Base-by-base conservation (phyloP, 1,140 invertebrate genomes). In the Zaprionus gabonicus region DNA sequence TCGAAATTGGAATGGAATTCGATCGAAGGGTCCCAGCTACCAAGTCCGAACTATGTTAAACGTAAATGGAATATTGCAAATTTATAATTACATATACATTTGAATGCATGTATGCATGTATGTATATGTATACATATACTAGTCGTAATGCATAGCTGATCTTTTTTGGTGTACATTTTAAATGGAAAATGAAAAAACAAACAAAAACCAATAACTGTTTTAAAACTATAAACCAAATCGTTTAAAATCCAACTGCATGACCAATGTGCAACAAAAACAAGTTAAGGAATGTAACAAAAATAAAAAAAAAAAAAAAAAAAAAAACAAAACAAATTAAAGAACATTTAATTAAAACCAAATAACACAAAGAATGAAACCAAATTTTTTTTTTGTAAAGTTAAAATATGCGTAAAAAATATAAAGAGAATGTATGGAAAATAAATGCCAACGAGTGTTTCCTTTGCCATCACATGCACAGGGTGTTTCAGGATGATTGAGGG, bases 121-220 rank as follows among this genome's bases (percentile, higher is more conserved):
- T 72, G 46, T 75, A 75, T 72, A 60, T 82, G 68, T 51, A 51
- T 51, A 51, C 46, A 51, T 51, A 51, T 25, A 51, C 67, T 86
- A 86, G 83, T 77, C 73, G 76, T 86, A 82, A 76, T 80, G 64
- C 72, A 82, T 86, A 82, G 79, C 76, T 76, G 79, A 74, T 81
- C 76, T 82, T 86, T 78, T 87, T 86, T 86, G 82, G 82, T 86
- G 83, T 87, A 82, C 66, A 81, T 87, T 87, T 86, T 86, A 80
- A 87, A 73, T 63, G 67, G 70, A 66, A 62, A 62, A 15, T 34
- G 9, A 9, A 46, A 31, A 63, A 44, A 12, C 51, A 77, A 78
- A 70, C 7, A 31, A 31, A 31, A 69, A 31, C 57, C 63, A 78
- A 53, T 62, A 62, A 70, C 77, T 64, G 71, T 79, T 85, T 82